Percentiles rank a stretch among this genome's conserved stretches.
Conservation (phyloP, 2,113 vertebrate species). For the Stictonetta naevosa region DNA sequence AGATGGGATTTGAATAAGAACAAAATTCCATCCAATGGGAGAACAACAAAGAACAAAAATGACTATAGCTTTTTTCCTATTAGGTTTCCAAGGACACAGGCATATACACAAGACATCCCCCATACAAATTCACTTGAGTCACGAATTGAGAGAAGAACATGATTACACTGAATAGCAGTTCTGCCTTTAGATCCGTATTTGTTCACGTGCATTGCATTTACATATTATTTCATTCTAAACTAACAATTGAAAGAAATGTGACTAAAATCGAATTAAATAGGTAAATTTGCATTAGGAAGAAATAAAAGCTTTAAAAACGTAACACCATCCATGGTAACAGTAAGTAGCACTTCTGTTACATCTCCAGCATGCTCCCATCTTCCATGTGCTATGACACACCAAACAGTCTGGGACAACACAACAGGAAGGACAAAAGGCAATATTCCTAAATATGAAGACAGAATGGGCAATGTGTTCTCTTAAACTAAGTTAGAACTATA, state of each 20-base stretch:
- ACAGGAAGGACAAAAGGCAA: background rate
- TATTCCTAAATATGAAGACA: background rate
- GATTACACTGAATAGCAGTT: background rate
- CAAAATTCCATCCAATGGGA: background rate
- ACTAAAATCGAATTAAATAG: background rate
- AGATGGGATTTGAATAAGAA: background rate
- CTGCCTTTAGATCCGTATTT: background rate
- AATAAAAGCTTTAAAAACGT: background rate
- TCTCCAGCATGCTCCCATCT: background rate
- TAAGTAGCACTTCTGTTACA: background rate
- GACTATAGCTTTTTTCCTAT: background rate
- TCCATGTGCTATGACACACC: background rate
- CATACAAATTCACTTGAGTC: background rate
- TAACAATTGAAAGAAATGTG: background rate
- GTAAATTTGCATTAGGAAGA: background rate
- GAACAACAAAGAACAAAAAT: background rate
- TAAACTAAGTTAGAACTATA: background rate
- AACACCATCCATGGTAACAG: background rate
- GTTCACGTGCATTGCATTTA: background rate
- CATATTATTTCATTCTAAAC: background rate
- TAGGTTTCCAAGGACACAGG: background rate
- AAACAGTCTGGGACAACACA: background rate
- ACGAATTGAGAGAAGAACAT: background rate
- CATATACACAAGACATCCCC: background rate
- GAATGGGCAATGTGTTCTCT: background rate